These are phyloP conservation scores for Grallaria varia DNA, from an alignment of 2,113 vertebrate species.

Conservation along the genomic window DNA sequence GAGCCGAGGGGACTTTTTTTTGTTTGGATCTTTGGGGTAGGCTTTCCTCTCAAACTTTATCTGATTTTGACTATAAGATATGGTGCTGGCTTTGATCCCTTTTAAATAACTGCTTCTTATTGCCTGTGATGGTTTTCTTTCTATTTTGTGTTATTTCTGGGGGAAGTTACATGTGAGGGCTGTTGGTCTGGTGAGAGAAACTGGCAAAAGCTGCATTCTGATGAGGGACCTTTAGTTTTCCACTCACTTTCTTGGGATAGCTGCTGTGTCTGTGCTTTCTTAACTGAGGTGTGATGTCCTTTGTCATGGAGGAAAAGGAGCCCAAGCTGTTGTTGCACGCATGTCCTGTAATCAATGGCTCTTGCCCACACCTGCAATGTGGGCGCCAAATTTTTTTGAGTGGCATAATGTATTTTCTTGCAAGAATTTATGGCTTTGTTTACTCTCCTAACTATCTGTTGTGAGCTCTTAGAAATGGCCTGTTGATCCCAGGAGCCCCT, in stretches of 20 bases:
- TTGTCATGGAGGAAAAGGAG: not conserved
- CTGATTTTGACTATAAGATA: not conserved
- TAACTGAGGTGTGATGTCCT: not conserved
- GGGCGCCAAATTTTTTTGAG: not conserved
- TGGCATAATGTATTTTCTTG: not conserved
- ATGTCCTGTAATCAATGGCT: not conserved
- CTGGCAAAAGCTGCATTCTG: not conserved
- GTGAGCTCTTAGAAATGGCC: not conserved
- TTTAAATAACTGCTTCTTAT: not conserved
- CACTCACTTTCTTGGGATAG: not conserved
- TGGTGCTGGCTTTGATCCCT: not conserved
- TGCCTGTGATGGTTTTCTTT: not conserved
- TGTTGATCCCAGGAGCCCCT: not conserved
- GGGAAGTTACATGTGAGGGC: accelerated
- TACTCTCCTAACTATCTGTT: not conserved
- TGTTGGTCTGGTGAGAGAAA: not conserved
- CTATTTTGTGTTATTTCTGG: not conserved
- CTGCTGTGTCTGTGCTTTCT: not conserved
- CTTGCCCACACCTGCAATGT: not conserved
- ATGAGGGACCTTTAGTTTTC: not conserved
- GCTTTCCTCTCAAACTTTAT: accelerated
- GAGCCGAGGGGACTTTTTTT: accelerated
- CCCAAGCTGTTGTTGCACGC: not conserved
- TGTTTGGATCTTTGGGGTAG: not conserved
- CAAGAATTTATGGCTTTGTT: not conserved